Percentiles rank a stretch among this genome's conserved stretches.
Conservation (phyloP, 2,113 vertebrate species). For the Clupea harengus region DNA sequence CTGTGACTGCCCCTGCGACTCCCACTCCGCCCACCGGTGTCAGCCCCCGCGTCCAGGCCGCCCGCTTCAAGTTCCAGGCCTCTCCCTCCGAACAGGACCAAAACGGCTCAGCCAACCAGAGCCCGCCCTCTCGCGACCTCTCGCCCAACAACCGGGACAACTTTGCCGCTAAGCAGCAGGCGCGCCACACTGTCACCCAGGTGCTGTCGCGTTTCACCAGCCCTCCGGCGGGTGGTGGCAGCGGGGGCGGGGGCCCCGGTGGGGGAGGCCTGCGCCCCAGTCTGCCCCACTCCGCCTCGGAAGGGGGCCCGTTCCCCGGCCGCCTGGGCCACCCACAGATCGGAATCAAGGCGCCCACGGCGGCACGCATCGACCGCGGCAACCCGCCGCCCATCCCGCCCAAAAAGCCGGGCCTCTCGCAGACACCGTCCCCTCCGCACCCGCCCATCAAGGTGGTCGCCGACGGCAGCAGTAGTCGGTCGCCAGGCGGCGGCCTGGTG, state of each 20-base stretch:
- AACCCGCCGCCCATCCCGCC: conserved; percentile 98
- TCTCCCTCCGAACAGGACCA: conserved; percentile 89
- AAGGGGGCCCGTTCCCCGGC: conserved; percentile 75
- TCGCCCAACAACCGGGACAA: conserved; percentile 93
- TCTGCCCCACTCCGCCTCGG: conserved; percentile 74
- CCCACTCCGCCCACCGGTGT: conserved; percentile 75
- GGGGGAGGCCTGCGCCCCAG: conserved; percentile 67
- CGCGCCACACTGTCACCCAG: conserved; percentile 95
- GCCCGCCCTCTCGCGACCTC: conserved; percentile 85
- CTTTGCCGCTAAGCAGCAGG: conserved; percentile 90
- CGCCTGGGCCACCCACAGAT: conserved; percentile 72
- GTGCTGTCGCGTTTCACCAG: conserved; percentile 93
- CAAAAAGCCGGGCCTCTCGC: conserved; percentile 97
- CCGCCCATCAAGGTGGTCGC: conserved; percentile 87
- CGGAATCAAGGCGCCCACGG: conserved; percentile 85
- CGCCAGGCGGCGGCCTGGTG: conserved; percentile 52
- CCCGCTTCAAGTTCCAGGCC: conserved; percentile 91
- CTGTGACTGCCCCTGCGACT: conserved; percentile 57
- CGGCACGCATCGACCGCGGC: conserved; percentile 88
- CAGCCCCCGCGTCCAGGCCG: conserved; percentile 90
- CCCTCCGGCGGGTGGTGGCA: conserved; percentile 68
- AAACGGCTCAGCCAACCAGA: conserved; percentile 89
- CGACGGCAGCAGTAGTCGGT: conserved; percentile 76
- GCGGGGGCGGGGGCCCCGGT: conserved; percentile 56
- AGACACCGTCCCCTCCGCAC: conserved; percentile 91